Evolutionary conservation across 2,888 invertebrate species (phyloP), one percentile per base, ranked within the genome.

Genomic region (Abrostola tripartita): DNA sequence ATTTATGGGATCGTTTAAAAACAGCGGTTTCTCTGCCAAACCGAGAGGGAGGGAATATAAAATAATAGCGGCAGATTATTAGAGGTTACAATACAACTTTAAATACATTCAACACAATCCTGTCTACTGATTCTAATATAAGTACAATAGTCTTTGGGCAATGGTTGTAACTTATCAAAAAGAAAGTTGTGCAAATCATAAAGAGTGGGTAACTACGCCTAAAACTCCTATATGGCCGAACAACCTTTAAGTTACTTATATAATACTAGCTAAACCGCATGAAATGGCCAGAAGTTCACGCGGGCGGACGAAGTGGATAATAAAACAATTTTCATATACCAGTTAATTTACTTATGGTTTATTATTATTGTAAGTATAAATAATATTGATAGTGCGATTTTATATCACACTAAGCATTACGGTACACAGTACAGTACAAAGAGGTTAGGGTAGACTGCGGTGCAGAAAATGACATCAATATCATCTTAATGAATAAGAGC

Each of bases 181-280:
- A 69, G 52, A 78, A 77, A 69, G 52, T 65, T 74, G 58, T 52
- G 42, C 61, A 75, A 79, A 70, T 74, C 59, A 41, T 52, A 52
- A 36, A 41, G 24, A 11, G 68, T 64, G 69, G 66, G 65, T 69
- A 65, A 55, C 50, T 55, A 60, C 59, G 61, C n/a, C 55, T 42
- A 42, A 74, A 71, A 60, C 79, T 62, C 37, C 63, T 14, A 54
- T 65, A 65, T 47, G 37, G 41, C 49, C 55, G 52, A 58, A 59
- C 66, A 61, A 49, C 47, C 58, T 50, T 60, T 44, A 42, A 66
- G 52, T 62, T 74, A 69, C 52, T 41, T 58, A 52, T 65, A 76
- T 73, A 73, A 71, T 61, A 58, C 63, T 59, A 71, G 52, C 70
- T 60, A 68, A 57, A 50, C 47, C 50, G 36, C 35, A 42, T 52